phyloP scores from a whole-genome alignment of 2,888 invertebrate genomes.

The Polymixis flavicincta region DNA sequence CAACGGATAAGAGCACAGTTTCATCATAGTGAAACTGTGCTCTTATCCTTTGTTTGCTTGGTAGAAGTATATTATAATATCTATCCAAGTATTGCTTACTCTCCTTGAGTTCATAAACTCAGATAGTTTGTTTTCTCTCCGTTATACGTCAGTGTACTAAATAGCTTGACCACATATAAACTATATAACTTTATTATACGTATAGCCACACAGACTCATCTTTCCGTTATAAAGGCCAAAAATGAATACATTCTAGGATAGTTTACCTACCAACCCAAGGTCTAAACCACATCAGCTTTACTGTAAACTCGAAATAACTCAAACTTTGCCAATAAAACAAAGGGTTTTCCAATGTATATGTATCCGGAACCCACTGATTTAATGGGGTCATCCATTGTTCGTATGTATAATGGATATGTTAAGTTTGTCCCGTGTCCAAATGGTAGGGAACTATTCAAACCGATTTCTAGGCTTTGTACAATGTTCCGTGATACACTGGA shows the following conservation, averaged over 20 bases:
- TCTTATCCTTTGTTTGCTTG: background rate
- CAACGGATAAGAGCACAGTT: no score
- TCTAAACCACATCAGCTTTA: constrained; percentile 50
- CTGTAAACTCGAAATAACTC: constrained; percentile 47
- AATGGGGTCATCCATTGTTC: constrained; percentile 45
- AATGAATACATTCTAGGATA: constrained; percentile 29
- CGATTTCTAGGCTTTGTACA: background rate
- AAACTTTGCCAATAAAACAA: constrained; percentile 59
- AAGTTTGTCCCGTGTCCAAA: constrained; percentile 11
- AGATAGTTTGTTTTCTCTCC: background rate
- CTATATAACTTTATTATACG: background rate
- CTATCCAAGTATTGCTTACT: background rate
- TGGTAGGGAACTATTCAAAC: background rate
- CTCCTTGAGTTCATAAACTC: background rate
- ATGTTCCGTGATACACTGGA: background rate
- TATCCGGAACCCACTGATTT: constrained; percentile 21
- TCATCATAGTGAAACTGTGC: background rate
- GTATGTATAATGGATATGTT: constrained; percentile 42
- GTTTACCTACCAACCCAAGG: constrained; percentile 25
- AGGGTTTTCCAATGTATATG: constrained; percentile 42
- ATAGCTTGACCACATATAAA: background rate
- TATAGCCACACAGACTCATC: background rate
- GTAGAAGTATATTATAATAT: background rate
- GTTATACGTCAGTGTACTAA: background rate
- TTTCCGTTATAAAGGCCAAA: background rate